These are phyloP conservation scores for Oasisia sp. DNA, from an alignment of 2,888 invertebrate species.

Conservation along the genomic window DNA sequence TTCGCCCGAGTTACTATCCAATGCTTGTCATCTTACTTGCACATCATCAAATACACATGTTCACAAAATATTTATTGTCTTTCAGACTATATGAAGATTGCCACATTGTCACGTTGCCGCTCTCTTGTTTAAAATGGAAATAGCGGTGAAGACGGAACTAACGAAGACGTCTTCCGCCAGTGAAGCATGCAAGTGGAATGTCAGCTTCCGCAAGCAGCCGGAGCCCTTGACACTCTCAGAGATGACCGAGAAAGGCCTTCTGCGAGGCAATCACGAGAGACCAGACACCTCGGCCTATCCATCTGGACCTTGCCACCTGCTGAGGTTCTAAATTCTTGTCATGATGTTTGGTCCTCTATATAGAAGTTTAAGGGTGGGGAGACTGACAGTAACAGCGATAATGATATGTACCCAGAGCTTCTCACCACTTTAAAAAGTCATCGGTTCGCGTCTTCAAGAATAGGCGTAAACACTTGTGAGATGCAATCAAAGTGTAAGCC, in stretches of 20 bases:
- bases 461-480: no score
- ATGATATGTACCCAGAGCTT: neutral
- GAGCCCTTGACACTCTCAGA: no score
- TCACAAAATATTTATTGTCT: no score
- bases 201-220: no score
- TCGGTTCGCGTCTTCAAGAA: no score
- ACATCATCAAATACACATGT: neutral
- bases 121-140: constrained; percentile 33
- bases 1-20: no score
- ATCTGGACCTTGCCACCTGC: neutral
- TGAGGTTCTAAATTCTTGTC: neutral
- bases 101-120: constrained; percentile 40
- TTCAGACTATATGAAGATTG: constrained; percentile 38
- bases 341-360: neutral
- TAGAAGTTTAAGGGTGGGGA: neutral
- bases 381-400: neutral
- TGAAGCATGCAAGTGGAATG: no score
- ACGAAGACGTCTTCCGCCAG: neutral
- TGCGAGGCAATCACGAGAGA: no score
- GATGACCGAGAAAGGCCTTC: no score
- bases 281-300: no score
- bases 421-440: neutral
- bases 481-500: no score
- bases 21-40: no score
- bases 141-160: constrained; percentile 29